phyloP scores from a whole-genome alignment of 2,888 invertebrate species.

The Drosophila villosipedis region DNA sequence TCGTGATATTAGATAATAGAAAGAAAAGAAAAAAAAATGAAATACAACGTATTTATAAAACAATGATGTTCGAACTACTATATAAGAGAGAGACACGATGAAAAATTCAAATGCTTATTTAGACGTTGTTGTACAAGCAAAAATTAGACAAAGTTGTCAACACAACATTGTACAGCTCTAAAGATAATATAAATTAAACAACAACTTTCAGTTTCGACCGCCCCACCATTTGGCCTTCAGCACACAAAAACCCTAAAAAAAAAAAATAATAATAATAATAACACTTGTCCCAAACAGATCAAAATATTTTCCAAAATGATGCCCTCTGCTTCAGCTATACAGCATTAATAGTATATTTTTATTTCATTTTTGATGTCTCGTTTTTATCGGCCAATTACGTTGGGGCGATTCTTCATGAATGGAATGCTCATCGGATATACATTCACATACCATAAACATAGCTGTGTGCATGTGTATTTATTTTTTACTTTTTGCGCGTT shows the following conservation, averaged over 20 bases:
- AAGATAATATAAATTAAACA: slow-evolving; percentile 17
- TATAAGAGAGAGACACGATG: slow-evolving; percentile 28
- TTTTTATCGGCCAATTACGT: slow-evolving; percentile 57
- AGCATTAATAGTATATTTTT: slow-evolving; percentile 52
- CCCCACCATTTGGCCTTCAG: slow-evolving; percentile 39
- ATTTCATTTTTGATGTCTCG: slow-evolving; percentile 52
- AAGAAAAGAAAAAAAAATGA: not conserved
- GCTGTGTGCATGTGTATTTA: slow-evolving; percentile 19
- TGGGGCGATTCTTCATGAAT: slow-evolving; percentile 66
- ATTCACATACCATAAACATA: slow-evolving; percentile 8
- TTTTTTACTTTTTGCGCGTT: slow-evolving; percentile 43
- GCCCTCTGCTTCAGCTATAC: slow-evolving; percentile 36
- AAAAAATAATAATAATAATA: slow-evolving; percentile 17
- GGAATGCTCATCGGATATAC: slow-evolving; percentile 51
- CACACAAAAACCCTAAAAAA: slow-evolving; percentile 14
- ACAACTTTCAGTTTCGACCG: slow-evolving; percentile 32
- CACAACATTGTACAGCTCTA: slow-evolving; percentile 29
- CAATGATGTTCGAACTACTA: slow-evolving; percentile 55
- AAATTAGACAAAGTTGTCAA: slow-evolving; percentile 43
- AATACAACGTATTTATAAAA: slow-evolving; percentile 57
- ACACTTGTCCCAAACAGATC: slow-evolving; percentile 65
- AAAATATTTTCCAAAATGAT: slow-evolving; percentile 71
- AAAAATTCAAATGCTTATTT: slow-evolving; percentile 36
- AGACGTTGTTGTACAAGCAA: slow-evolving; percentile 26
- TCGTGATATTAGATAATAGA: slow-evolving; percentile 28